These are phyloP conservation scores for Hemitrygon akajei DNA, from an alignment of 2,797 vertebrate genomes.

Conservation along the genomic window DNA sequence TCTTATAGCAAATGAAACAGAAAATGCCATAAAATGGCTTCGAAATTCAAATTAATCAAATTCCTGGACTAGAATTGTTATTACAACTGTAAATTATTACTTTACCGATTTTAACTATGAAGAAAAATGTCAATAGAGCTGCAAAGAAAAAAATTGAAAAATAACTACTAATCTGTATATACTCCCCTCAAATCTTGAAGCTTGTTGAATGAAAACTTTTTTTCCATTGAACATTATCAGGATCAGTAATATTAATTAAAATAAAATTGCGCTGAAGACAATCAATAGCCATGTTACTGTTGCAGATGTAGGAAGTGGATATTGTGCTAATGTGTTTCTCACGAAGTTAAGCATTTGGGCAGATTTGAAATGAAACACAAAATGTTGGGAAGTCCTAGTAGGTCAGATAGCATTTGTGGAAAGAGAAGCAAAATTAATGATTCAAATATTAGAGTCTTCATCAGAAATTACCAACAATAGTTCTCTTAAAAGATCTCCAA, in stretches of 20 bases:
- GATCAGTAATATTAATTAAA: neutral
- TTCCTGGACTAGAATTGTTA: neutral
- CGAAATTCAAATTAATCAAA: slow-evolving; percentile 3
- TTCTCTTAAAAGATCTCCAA: too few relatives aligned
- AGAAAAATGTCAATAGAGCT: neutral
- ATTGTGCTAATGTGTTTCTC: neutral
- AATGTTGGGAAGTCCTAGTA: too few relatives aligned
- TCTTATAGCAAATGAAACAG: neutral
- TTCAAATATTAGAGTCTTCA: too few relatives aligned
- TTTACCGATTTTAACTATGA: neutral
- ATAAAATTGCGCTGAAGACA: neutral
- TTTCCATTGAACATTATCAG: neutral
- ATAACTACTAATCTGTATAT: neutral
- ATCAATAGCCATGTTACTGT: neutral
- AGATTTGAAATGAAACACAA: neutral
- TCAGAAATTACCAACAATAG: too few relatives aligned
- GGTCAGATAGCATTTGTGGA: too few relatives aligned
- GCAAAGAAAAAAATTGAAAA: neutral
- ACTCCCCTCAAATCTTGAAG: neutral
- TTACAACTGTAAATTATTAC: neutral
- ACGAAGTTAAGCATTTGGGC: neutral
- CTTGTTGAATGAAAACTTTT: neutral
- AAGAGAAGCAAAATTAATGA: too few relatives aligned
- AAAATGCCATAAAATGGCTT: neutral
- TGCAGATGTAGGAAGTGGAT: neutral